Conservation (phyloP, 92 coral and sea anemone species). For the Zoanthus sansibaricus region DNA sequence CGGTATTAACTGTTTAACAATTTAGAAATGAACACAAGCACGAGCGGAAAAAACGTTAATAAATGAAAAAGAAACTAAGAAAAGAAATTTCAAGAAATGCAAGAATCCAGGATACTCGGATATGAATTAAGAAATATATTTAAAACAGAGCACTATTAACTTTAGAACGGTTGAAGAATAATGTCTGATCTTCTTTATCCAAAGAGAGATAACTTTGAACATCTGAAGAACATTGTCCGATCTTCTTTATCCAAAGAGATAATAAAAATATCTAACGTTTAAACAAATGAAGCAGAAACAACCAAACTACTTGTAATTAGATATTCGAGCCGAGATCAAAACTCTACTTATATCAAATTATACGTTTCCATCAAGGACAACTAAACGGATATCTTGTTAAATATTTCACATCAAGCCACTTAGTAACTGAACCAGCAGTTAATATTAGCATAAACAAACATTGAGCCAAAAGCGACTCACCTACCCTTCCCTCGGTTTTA, state of each 20-base stretch:
- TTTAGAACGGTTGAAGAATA: no score
- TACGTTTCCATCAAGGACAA: no score
- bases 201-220: not conserved
- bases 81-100: no score
- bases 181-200: no score
- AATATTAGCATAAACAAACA: not conserved
- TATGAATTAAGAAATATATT: no score
- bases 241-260: not conserved
- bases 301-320: not conserved
- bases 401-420: not conserved
- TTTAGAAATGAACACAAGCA: no score
- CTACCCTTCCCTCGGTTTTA: not conserved
- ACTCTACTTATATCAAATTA: not conserved
- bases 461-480: not conserved
- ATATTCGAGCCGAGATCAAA: not conserved
- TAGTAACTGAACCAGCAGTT: slow-evolving; percentile 38
- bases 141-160: no score
- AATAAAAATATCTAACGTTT: not conserved
- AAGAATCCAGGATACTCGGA: no score
- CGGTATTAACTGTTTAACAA: no score
- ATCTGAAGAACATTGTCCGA: not conserved
- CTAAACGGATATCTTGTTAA: not conserved
- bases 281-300: not conserved
- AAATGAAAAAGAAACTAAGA: no score
- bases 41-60: no score